Percentiles rank a stretch among this genome's conserved stretches.
Evolutionary conservation across 2,113 vertebrate species (phyloP).

Genomic region (zebrafish (Danio rerio)): DNA sequence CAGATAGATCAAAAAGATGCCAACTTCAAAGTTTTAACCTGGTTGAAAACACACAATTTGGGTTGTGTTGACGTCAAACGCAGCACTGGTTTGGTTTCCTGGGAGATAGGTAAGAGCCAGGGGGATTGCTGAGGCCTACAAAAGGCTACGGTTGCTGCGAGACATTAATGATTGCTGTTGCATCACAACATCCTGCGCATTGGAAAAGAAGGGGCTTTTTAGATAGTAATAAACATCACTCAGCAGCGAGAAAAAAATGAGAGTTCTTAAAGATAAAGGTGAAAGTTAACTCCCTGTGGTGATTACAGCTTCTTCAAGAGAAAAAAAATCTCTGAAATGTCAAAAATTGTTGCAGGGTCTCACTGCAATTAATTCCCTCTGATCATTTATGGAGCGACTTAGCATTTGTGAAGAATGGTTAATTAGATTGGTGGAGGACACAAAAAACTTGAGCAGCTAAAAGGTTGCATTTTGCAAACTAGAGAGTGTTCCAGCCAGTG

Average conservation of each 20-base stretch:
- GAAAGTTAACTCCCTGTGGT: constrained; percentile 25
- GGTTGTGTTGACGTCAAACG: constrained; percentile 26
- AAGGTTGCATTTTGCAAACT: too few relatives aligned
- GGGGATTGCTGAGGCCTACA: constrained; percentile 26
- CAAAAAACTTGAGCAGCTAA: constrained; percentile 2
- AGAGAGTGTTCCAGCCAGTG: too few relatives aligned
- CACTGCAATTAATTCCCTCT: constrained; percentile 52
- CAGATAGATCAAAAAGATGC: constrained; percentile 63
- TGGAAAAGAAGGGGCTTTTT: neutral
- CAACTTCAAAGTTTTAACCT: constrained; percentile 62
- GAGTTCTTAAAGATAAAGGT: neutral
- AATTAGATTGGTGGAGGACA: constrained; percentile 40
- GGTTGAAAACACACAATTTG: constrained; percentile 40
- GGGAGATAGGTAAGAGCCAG: constrained; percentile 40
- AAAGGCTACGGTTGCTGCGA: neutral
- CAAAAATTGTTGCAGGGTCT: constrained; percentile 46
- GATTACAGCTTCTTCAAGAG: constrained; percentile 46
- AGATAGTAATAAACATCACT: constrained; percentile 18
- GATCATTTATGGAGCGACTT: constrained; percentile 31
- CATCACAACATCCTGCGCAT: constrained; percentile 34
- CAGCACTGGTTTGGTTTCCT: constrained; percentile 25
- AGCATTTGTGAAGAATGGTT: constrained; percentile 48
- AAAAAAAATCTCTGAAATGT: constrained; percentile 51
- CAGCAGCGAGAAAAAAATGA: neutral
- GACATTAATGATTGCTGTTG: constrained; percentile 41